phyloP scores from a whole-genome alignment of 2,113 vertebrate genomes.

The Labeo rohita region DNA sequence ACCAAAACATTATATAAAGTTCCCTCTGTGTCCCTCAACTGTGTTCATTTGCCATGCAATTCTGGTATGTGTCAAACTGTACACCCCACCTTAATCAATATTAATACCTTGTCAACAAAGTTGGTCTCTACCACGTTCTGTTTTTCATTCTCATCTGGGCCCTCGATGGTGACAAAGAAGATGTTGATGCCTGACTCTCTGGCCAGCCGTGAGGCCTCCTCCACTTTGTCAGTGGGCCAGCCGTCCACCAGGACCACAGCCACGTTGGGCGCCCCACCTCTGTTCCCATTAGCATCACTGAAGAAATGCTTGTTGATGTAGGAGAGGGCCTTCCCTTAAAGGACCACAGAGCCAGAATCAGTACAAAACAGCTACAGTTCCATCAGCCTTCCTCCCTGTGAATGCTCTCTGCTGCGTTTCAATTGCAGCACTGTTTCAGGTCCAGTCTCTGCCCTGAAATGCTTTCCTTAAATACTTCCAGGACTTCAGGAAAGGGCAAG shows the following conservation, averaged over 20 bases:
- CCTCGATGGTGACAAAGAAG: constrained; percentile 97
- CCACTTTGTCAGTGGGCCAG: constrained; percentile 94
- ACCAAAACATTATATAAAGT: neutral
- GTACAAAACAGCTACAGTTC: constrained; percentile 12
- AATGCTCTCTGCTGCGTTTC: neutral
- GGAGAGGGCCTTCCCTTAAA: constrained; percentile 89
- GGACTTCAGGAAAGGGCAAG: neutral
- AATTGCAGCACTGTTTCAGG: neutral
- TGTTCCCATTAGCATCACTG: constrained; percentile 88
- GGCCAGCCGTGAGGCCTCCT: constrained; percentile 89
- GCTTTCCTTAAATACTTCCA: constrained; percentile 17
- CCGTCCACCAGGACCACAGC: constrained; percentile 93
- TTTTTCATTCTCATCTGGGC: constrained; percentile 87
- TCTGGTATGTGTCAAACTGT: neutral
- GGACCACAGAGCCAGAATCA: constrained; percentile 60
- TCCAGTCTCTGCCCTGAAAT: neutral
- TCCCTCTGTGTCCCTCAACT: neutral
- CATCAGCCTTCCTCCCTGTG: neutral
- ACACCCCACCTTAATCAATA: neutral
- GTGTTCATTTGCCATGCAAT: neutral
- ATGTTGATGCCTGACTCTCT: constrained; percentile 97
- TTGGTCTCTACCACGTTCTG: constrained; percentile 84
- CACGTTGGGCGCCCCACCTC: constrained; percentile 89
- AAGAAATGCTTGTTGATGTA: constrained; percentile 94
- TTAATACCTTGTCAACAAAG: constrained; percentile 94